Base-by-base conservation (phyloP, 2,888 invertebrate genomes). In the Acleris cristana region DNA sequence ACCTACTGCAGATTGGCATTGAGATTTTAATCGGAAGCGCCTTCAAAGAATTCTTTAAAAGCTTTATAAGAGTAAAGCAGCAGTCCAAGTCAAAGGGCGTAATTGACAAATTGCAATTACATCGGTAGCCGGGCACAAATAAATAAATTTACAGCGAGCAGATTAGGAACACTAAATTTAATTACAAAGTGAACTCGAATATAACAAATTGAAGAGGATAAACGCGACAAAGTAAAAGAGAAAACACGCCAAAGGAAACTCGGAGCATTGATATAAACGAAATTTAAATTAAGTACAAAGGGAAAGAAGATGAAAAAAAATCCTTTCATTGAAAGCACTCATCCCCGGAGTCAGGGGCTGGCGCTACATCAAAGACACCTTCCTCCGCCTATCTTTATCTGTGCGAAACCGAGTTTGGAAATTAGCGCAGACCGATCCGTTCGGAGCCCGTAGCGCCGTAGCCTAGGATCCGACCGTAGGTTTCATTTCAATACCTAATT, bases 221-320 rank as follows among this genome's bases (percentile, higher is more conserved):
- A 92, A 89, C 90, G 92, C 91, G 92, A 91, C 92, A 91, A 92
- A 91, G 92, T 91, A 90, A 92, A 91, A 91, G 89, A 90, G 89
- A 91, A 91, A 90, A 92, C 90, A 91, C 90, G 89, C 87, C 86
- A 84, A 74, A 90, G 91, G 91, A 92, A 92, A 92, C 90, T 89
- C 91, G 85, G 80, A 90, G 91, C 92, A 92, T 91, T 92, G 92
- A 92, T 92, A 92, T 92, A 92, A 92, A 92, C 92, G 92, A 92
- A 92, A 92, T 92, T 92, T 92, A 92, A 92, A 92, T 92, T 92
- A 92, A 92, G 90, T 92, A 92, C 92, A 92, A 92, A 92, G 91
- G 88, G 88, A 92, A 90, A 88, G 90, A 88, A 90, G 90, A 90
- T 89, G 88, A 90, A 91, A 92, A 78, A 90, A 92, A 92, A 92